These are phyloP conservation scores for Prionace glauca DNA, from an alignment of 2,797 vertebrate species.

Conservation along the genomic window DNA sequence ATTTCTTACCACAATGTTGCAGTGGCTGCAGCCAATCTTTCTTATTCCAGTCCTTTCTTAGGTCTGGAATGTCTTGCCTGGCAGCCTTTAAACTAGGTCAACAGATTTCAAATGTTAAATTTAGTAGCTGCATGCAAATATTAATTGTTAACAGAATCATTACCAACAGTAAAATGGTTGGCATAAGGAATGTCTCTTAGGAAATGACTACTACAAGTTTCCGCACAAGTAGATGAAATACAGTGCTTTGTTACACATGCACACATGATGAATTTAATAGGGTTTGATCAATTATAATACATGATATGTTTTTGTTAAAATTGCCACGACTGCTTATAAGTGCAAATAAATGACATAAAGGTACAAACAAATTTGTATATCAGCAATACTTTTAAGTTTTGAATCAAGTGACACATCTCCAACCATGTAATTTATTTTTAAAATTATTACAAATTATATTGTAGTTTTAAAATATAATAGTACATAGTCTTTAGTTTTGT, in stretches of 20 bases:
- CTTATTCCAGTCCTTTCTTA: constrained; percentile 31
- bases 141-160: constrained; percentile 39
- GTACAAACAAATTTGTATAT: neutral
- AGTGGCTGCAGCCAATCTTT: constrained; percentile 33
- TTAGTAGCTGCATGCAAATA: constrained; percentile 38
- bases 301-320: neutral
- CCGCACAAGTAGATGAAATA: neutral
- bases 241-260: neutral
- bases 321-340: neutral
- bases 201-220: constrained; percentile 8
- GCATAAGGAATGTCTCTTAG: neutral
- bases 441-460: neutral
- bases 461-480: neutral
- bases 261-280: neutral
- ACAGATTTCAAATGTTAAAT: constrained; percentile 38
- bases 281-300: neutral
- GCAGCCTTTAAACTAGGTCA: constrained; percentile 38
- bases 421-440: neutral
- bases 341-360: neutral
- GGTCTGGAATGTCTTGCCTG: constrained; percentile 37
- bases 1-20: constrained; percentile 33
- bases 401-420: neutral
- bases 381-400: neutral
- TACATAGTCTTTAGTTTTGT: neutral
- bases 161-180: constrained; percentile 34